Evolutionary conservation across 2,113 vertebrate species (phyloP), one percentile per base, ranked within the genome.

Genomic region (Trinectes maculatus): DNA sequence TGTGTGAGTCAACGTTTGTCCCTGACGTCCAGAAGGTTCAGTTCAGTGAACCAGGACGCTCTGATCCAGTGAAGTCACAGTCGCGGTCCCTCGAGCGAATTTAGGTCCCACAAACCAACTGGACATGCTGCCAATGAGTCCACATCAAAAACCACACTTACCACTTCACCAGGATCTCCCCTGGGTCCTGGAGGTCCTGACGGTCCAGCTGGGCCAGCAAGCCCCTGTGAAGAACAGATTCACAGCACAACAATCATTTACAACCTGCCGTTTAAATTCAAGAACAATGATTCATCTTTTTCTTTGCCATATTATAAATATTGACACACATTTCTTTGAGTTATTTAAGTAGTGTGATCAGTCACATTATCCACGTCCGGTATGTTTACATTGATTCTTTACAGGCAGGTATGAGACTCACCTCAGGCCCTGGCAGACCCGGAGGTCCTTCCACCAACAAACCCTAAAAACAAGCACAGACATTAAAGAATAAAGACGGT

Each of bases 131-230:
- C n/a, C n/a, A n/a, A n/a, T n/a, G n/a, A 52, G 5, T 7, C 13
- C 21, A 44, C 24, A 3, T 52, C 48, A 16, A 44, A 29, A 68
- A 21, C 54, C 24, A 43, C 24, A 81, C 91, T 85, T 85, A 98
- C 96, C 93, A 77, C 53, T 40, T 93, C 93, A 26, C 96, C 96
- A 0, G 90, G 92, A 78, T 97, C 96, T 64, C 96, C 96, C 0
- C 85, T 83, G n/a, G 92, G 93, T 75, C 96, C 96, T 53, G 90
- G 82, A 29, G 95, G 87, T 6, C 93, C 93, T 12, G 49, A 74
- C 65, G 90, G 84, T 63, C 92, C 93, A 48, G 83, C 80, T 79
- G 85, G 71, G 8, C 93, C 92, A 22, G 74, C 22, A 10, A 89
- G 76, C n/a, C 93, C 92, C 92, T 93, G 54, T 7, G 13, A 53